Base-by-base conservation (phyloP, 2,888 invertebrate genomes). In the Temnothorax ravouxi region DNA sequence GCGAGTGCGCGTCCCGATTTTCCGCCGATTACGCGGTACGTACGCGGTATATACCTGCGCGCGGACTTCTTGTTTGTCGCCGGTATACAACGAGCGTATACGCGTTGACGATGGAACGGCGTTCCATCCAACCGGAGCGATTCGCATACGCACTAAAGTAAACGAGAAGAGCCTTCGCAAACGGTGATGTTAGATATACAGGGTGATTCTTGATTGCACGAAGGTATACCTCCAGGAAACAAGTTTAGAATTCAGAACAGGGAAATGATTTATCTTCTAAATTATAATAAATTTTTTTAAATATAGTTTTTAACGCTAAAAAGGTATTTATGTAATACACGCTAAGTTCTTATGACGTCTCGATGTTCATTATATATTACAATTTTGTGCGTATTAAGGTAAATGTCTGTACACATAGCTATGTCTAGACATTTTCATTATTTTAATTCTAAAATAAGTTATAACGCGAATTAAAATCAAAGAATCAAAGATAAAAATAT, bases 41-140 rank as follows among this genome's bases (percentile, higher is more conserved):
- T 62, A 11, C 29, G 64, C 67, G 67, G 67, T 67, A 25, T 67
- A 25, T 69, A 69, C 15, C 66, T 34, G 29, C 29, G 15, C 29
- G 75, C 59, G 44, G 76, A 83, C 62, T 6, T 86, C 56, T 80
- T 86, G 79, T 89, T 87, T 83, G 84, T 91, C 91, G 90, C 89
- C 87, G 89, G 91, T 89, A 89, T 90, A 91, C 91, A 90, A 92
- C 92, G 92, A 92, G 89, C 56, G 44, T 44, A 69, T 44, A 69
- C 86, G 90, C 89, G 92, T 91, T 89, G 89, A 92, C 38, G 75
- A 61, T 77, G 69, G 56, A 69, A 34, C 21, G 47, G 79, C 88
- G 88, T 87, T 89, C 47, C 47, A 67, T 67, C 47, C 66, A 50
- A 86, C 84, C 83, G 79, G 80, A 86, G 75, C 86, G 85, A 77